These are phyloP conservation scores for Argyrosomus japonicus DNA, from an alignment of 2,113 vertebrate genomes.

Conservation along the genomic window DNA sequence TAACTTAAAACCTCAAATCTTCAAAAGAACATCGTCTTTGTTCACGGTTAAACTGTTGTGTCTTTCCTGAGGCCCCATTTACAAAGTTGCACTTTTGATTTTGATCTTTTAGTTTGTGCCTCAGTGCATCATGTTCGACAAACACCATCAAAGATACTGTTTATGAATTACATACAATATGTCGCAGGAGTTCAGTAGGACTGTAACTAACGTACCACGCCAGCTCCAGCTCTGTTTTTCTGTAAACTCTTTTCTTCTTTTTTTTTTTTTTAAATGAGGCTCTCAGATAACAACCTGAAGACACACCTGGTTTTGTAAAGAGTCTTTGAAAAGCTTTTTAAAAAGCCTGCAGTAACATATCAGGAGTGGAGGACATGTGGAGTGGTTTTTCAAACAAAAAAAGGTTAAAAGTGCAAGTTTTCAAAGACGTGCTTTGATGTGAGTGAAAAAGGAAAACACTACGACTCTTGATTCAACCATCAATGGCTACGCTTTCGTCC, in stretches of 20 bases:
- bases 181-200: neutral
- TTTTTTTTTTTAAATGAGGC: constrained; percentile 25
- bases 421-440: constrained; percentile 40
- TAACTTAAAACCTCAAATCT: constrained; percentile 42
- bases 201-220: neutral
- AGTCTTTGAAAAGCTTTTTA: constrained; percentile 40
- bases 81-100: constrained; percentile 13
- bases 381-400: constrained; percentile 53
- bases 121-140: neutral
- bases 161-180: constrained; percentile 5
- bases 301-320: constrained; percentile 29
- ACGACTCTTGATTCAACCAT: neutral
- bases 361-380: constrained; percentile 47
- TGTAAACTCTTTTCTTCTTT: constrained; percentile 7
- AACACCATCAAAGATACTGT: constrained; percentile 39
- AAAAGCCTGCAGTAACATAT: constrained; percentile 47
- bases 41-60: neutral
- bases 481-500: neutral
- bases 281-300: constrained; percentile 36
- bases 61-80: constrained; percentile 19
- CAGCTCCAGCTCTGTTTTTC: constrained; percentile 11
- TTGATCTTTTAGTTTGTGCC: neutral
- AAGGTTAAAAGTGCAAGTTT: constrained; percentile 69
- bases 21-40: neutral
- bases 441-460: constrained; percentile 6